These are phyloP conservation scores for Haplochromis vanheusdeni DNA, from an alignment of 2,113 vertebrate species.

Conservation along the genomic window DNA sequence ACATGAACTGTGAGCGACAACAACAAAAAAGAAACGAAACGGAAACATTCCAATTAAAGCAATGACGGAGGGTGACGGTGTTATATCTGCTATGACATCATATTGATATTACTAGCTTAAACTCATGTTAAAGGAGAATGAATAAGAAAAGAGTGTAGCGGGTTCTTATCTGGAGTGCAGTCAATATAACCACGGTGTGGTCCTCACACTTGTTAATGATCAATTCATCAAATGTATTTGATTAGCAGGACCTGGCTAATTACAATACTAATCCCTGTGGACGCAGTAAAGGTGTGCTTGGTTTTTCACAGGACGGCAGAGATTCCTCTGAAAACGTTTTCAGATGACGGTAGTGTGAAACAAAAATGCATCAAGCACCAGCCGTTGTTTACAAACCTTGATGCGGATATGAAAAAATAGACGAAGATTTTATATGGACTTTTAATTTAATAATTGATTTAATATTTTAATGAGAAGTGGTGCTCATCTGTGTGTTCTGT, in stretches of 20 bases:
- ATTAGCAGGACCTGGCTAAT: neutral
- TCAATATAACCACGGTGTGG: too few species aligned
- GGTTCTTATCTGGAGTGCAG: too few species aligned
- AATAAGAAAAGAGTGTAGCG: too few species aligned
- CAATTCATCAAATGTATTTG: neutral
- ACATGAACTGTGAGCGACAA: too few species aligned
- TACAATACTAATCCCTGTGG: neutral
- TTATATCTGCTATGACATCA: too few species aligned
- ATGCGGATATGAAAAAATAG: neutral
- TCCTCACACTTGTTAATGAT: neutral
- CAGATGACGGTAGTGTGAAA: neutral
- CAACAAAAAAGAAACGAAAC: too few species aligned
- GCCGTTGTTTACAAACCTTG: neutral
- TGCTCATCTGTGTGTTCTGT: neutral
- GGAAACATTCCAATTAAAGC: too few species aligned
- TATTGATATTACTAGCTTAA: too few species aligned
- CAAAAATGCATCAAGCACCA: neutral
- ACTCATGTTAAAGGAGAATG: too few species aligned
- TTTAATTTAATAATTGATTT: neutral
- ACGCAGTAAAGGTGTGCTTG: neutral
- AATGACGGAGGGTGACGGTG: too few species aligned
- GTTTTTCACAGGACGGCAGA: neutral
- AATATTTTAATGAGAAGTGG: neutral
- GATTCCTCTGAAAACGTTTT: neutral
- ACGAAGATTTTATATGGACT: neutral